Base-by-base conservation (phyloP, 2,888 invertebrate species). In the Serripes groenlandicus region DNA sequence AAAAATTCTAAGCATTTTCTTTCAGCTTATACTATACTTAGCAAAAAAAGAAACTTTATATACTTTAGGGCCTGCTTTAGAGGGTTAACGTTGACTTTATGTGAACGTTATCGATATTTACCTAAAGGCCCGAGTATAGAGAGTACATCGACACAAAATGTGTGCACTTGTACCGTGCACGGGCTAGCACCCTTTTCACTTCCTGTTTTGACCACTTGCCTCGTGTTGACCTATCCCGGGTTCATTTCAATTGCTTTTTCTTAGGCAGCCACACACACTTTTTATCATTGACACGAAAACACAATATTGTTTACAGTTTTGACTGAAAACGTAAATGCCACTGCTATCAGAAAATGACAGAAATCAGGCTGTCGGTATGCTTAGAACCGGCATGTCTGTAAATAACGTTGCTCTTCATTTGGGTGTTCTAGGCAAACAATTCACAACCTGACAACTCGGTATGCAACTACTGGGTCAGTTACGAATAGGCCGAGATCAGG, bases 341-440 rank as follows among this genome's bases (percentile, higher is more conserved):
- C 62, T 42, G 18, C 73, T 62, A 62, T 74, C 73, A 37, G 62
- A 74, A 74, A 74, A 74, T 49, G 42, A 66, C 52, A 23, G 75
- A 75, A 75, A 75, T 49, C 64, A 66, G 34, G 75, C 54, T 70
- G n/a, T 76, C 49, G 37, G 76, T 70, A 76, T 76, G 70, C 60
- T 76, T 34, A 68, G 56, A 56, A 37, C 68, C 75, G 52, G 42
- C 34, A 37, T 34, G 56, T 72, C 26, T 34, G 72, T 72, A 34
- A 58, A 58, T 60, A 56, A 72, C 72, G 74, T 75, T 75, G 66
- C 54, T n/a, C 64, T 21, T 49, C 66, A 75, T 49, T 75, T 52
- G 74, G 42, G 26, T 75, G 74, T 54, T 64, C 66, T 49, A 42
- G 42, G 34, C 32, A 75, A 62, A 73, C 37, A 35, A 42, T 69